Base-by-base conservation (phyloP, 1,140 invertebrate genomes). In the Elymnias hypermnestra region DNA sequence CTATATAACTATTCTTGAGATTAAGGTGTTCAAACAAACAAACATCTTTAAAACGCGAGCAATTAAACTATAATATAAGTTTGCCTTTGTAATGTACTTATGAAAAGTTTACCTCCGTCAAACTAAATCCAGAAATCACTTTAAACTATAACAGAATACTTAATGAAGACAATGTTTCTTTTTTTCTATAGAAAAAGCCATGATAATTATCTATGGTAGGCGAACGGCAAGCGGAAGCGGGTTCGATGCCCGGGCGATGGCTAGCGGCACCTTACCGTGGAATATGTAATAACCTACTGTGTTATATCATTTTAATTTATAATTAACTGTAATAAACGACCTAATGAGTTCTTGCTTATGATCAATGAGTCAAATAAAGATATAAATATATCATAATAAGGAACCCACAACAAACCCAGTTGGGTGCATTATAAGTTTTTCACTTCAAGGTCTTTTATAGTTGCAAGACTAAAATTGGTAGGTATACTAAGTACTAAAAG, bases 231-330 rank as follows among this genome's bases (percentile, higher is more conserved):
- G 44, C 66, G 72, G 73, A 75, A 72, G 57, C 57, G 73, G 50
- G 77, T 74, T 82, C 74, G 71, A 69, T 39, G 77, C 53, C 70
- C 76, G 21, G 18, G 29, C 51, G 46, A 33, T 23, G 29, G 57
- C 45, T 45, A 52, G 60, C 65, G 62, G 59, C 57, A 61, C 58
- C 44, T 57, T 65, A 71, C 57, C 52, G 57, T 68, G 39, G 64
- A 66, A 68, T 73, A 69, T 67, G 62, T 67, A 76, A 74, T 66
- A 45, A 31, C 55, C 23, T 46, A 22, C 18, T 41, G 18, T 26
- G 13, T 23, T 26, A 33, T 36, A 33, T 33, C 21, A 36, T 21
- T 36, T 18, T 36, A 13, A 36, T 36, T 36, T n/a, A 13, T 36
- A 5, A 1, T 33, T 33, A 43, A 12, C 15, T 29, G 15, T 19